These are phyloP conservation scores for Papilio polytes DNA, from an alignment of 1,140 invertebrate species.

Conservation along the genomic window DNA sequence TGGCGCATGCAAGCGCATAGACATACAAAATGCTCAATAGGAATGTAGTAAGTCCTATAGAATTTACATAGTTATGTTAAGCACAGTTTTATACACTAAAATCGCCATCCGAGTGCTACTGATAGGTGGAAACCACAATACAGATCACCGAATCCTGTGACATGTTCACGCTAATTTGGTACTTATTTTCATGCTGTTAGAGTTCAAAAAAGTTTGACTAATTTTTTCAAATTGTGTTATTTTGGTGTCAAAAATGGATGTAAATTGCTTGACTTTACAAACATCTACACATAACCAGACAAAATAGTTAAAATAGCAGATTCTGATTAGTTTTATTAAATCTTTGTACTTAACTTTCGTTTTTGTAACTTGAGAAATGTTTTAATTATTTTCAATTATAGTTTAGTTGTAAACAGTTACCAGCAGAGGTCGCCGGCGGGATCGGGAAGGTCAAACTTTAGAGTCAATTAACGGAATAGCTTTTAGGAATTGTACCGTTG, in stretches of 20 bases:
- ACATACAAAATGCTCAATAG: neutral
- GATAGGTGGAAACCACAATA: too few relatives aligned
- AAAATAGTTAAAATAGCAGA: neutral
- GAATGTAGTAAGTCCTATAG: neutral
- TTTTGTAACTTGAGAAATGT: neutral
- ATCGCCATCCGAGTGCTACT: too few relatives aligned
- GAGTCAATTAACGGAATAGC: constrained; percentile 28
- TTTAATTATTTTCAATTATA: neutral
- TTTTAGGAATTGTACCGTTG: constrained; percentile 30
- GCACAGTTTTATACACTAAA: neutral
- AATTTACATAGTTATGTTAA: neutral
- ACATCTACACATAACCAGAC: too few relatives aligned
- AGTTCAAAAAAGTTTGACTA: neutral
- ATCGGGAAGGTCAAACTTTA: constrained; percentile 29
- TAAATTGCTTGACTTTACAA: neutral
- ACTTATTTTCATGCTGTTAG: too few relatives aligned
- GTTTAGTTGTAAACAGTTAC: constrained; percentile 29
- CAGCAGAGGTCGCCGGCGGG: constrained; percentile 1
- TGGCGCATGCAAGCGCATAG: neutral
- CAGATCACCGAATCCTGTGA: too few relatives aligned
- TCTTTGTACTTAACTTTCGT: neutral
- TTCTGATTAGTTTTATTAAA: neutral
- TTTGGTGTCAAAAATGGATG: neutral
- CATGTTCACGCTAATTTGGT: too few relatives aligned
- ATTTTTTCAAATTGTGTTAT: neutral